Conservation (phyloP, 1,140 invertebrate genomes). For the Pseudomyrmex sp. region DNA sequence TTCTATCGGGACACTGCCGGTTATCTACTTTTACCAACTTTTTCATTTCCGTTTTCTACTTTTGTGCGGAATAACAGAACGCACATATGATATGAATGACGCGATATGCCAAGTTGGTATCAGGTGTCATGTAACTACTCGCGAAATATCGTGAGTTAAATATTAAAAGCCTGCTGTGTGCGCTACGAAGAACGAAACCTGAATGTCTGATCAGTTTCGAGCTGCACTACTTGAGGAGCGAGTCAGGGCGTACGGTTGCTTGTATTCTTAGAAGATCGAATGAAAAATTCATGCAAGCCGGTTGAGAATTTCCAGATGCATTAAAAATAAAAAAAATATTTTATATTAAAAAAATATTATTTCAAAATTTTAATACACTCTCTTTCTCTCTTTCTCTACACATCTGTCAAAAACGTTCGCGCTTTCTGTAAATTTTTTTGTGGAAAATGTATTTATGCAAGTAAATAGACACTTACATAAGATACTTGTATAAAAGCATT, state of each 20-base stretch:
- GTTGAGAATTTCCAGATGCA: constrained; percentile 4
- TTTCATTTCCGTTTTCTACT: background rate
- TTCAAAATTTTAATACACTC: too few relatives aligned
- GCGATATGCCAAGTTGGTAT: constrained; percentile 19
- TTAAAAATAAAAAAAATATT: background rate
- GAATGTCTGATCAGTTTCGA: constrained; percentile 52
- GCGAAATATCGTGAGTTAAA: constrained; percentile 34
- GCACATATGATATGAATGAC: background rate
- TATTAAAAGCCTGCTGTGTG: constrained; percentile 36
- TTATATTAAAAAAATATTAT: too few relatives aligned
- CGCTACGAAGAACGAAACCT: constrained; percentile 29
- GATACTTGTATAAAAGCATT: too few relatives aligned
- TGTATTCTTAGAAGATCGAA: constrained; percentile 20
- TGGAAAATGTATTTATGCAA: background rate
- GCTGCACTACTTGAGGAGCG: constrained; percentile 32
- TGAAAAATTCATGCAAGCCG: constrained; percentile 39
- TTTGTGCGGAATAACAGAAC: background rate
- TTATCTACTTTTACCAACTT: constrained; percentile 15
- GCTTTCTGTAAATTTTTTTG: background rate
- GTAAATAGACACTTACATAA: background rate
- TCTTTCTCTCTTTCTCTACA: too few relatives aligned
- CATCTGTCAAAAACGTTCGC: background rate
- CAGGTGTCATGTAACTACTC: constrained; percentile 42
- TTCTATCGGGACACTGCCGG: background rate
- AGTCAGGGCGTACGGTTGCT: constrained; percentile 1